Base-by-base conservation (phyloP, 2,797 vertebrate genomes). In the Neopelma chrysocephalum region DNA sequence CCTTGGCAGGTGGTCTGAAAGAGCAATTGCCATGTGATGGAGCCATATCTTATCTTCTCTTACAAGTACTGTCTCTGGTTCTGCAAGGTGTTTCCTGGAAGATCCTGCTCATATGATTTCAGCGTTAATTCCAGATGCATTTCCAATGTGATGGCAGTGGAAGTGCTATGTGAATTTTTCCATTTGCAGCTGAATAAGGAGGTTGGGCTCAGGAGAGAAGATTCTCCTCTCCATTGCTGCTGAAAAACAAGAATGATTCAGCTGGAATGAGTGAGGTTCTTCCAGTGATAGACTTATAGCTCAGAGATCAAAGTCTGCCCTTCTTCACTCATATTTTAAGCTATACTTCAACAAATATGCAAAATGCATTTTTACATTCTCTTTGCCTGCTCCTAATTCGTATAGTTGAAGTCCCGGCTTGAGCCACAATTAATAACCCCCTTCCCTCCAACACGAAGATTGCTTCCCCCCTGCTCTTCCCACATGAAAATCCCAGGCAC, bases 261-360 rank as follows among this genome's bases (percentile, higher is more conserved):
- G 7, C 53, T 89, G 75, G 77, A 94, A 89, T 70, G 77, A 80
- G 12, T 27, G 56, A 89, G 82, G 83, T 89, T 76, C 64, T 94
- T 88, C 54, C 45, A 85, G 58, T 0, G 1, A 90, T 79, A 93
- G 81, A 32, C 51, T 78, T 73, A 36, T 42, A 79, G 64, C 64
- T 45, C 80, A 82, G 81, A 90, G 78, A 94, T 95, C 81, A 90
- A 95, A 95, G 89, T 57, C 75, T 94, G 27, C 68, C 57, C 57
- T 62, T 72, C 81, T 88, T 86, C 62, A 69, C 42, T 92, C 61
- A 8, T 85, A 70, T 82, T 93, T 77, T 79, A 89, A 87, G n/a
- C 81, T 82, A 16, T 15, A 21, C 42, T 95, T 92, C 86, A 90
- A 34, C 82, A 62, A 70, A 82, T 56, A 93, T 65, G 71, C 93